Percentiles rank a stretch among this genome's conserved stretches.
Conservation (phyloP, 2,113 vertebrate genomes). For the Isurus oxyrinchus region DNA sequence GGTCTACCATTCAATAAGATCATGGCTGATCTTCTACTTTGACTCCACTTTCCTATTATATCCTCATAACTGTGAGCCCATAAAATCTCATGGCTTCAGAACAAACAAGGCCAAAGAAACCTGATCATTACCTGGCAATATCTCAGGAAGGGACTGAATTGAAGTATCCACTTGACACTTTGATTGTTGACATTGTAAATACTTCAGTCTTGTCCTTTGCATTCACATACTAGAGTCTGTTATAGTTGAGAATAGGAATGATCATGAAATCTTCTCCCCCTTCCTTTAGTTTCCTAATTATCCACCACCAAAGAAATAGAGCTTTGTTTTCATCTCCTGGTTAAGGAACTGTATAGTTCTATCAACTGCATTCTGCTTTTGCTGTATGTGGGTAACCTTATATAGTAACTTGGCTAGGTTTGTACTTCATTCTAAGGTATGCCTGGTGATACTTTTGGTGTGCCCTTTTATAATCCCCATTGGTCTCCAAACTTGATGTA, state of each 20-base stretch:
- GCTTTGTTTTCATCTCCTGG: neutral
- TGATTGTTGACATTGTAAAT: neutral
- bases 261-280: neutral
- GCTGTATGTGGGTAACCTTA: neutral
- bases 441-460: neutral
- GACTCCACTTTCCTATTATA: too few species aligned
- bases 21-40: neutral
- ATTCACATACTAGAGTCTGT: neutral
- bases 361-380: neutral
- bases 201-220: neutral
- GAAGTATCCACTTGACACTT: neutral
- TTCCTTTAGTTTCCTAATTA: neutral
- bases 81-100: too few species aligned
- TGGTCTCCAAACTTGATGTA: neutral
- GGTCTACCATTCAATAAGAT: neutral
- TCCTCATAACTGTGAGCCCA: too few species aligned
- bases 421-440: neutral
- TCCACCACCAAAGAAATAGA: neutral
- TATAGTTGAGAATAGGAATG: neutral
- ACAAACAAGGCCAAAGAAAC: too few species aligned
- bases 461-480: neutral
- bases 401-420: neutral
- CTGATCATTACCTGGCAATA: too few species aligned
- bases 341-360: neutral
- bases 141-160: neutral